A percentile compares a stretch with the other conserved stretches of the same genome.
These are phyloP conservation scores for Notiomystis cincta DNA, from an alignment of 2,113 vertebrate species.

Conservation along the genomic window DNA sequence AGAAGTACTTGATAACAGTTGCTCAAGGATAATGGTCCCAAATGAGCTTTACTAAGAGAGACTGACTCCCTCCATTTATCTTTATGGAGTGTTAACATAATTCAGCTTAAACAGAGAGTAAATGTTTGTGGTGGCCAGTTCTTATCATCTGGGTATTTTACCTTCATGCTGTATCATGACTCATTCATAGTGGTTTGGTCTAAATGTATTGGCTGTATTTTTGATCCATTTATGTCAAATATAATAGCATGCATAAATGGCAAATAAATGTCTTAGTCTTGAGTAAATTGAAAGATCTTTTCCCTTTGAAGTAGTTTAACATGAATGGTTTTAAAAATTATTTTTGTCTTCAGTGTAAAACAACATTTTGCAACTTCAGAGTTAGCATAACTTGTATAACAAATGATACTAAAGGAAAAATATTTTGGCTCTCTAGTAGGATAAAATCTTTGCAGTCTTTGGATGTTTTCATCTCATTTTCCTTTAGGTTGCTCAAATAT, in stretches of 20 bases:
- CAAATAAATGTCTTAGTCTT: background rate
- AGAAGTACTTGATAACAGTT: background rate
- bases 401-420: background rate
- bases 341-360: background rate
- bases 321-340: background rate
- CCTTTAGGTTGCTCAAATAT: background rate
- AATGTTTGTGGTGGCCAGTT: background rate
- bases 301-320: background rate
- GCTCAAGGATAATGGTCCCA: background rate
- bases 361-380: background rate
- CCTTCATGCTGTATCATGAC: background rate
- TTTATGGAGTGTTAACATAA: background rate
- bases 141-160: background rate
- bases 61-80: background rate
- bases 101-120: background rate
- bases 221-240: background rate
- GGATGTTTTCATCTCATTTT: background rate
- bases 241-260: background rate
- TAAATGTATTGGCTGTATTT: rapidly evolving
- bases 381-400: background rate
- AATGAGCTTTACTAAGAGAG: background rate
- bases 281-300: background rate
- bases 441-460: background rate
- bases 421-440: background rate
- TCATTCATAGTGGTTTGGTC: background rate